These are phyloP conservation scores for Tethea ocularis DNA, from an alignment of 2,888 invertebrate genomes.

Conservation along the genomic window DNA sequence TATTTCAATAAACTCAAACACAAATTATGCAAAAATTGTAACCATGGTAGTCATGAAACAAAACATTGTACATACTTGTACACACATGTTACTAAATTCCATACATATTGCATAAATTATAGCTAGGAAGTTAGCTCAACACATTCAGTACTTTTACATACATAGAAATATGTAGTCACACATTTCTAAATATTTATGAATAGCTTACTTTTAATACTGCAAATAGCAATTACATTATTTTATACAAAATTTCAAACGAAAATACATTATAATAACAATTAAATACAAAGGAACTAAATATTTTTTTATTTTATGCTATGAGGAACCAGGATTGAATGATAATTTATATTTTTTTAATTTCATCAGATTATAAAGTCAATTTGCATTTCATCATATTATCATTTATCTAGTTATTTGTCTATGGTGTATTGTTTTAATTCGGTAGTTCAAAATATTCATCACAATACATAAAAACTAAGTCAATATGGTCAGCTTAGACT, in stretches of 20 bases:
- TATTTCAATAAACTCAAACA: conserved; percentile 56
- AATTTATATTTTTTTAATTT: neutral
- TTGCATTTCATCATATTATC: too few species aligned
- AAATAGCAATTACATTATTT: conserved; percentile 9
- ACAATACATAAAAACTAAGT: conserved; percentile 12
- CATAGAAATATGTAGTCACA: neutral
- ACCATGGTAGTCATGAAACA: conserved; percentile 34
- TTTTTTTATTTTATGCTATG: conserved; percentile 8
- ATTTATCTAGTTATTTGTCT: conserved; percentile 7
- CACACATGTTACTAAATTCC: conserved; percentile 5
- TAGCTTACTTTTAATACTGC: conserved; percentile 26
- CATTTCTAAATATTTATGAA: neutral
- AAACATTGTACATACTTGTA: conserved; percentile 17
- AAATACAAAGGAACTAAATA: conserved; percentile 18
- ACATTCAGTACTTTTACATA: neutral
- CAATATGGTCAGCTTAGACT: conserved; percentile 7
- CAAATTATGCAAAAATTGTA: conserved; percentile 38
- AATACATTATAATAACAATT: conserved; percentile 13
- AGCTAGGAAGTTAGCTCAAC: neutral
- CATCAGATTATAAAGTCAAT: neutral
- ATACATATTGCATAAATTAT: conserved; percentile 16
- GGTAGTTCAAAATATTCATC: conserved; percentile 3
- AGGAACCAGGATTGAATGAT: conserved; percentile 16
- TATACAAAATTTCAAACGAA: neutral
- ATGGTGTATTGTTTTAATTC: conserved; percentile 21